A percentile compares a stretch with the other conserved stretches of the same genome.
Evolutionary conservation across 2,888 invertebrate genomes (phyloP).

Genomic region (Anaspis maculata): DNA sequence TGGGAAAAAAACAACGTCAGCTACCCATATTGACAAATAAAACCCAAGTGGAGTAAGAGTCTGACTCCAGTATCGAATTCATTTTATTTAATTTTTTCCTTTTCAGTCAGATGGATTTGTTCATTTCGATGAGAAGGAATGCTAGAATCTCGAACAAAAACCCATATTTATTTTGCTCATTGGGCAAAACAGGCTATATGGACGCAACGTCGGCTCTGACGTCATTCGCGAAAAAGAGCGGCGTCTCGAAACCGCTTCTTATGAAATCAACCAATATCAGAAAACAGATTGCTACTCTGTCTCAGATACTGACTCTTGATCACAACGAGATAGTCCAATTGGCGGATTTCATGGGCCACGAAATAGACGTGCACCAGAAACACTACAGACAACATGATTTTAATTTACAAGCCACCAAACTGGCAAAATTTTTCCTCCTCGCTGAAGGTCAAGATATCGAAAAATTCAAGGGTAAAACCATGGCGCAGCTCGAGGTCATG

Average conservation of each 20-base stretch:
- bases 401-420: background rate
- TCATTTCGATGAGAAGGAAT: background rate
- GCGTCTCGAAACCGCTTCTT: background rate
- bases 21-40: background rate
- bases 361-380: background rate
- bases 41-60: conserved; percentile 1
- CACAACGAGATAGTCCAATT: background rate
- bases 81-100: background rate
- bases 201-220: background rate
- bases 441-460: background rate
- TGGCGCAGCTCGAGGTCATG: background rate
- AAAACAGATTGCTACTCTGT: background rate
- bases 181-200: background rate
- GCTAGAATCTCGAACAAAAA: background rate
- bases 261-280: background rate
- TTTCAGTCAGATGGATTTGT: background rate
- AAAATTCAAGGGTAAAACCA: background rate
- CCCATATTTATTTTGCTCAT: conserved; percentile 1
- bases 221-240: conserved; percentile 1
- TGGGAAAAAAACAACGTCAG: background rate
- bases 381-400: background rate
- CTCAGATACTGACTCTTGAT: background rate
- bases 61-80: background rate
- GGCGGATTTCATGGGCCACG: conserved; percentile 1
- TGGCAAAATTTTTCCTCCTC: background rate